Evolutionary conservation across 2,888 invertebrate species (phyloP), one percentile per base, ranked within the genome.

Genomic region (Epiperipatus broadwayi): DNA sequence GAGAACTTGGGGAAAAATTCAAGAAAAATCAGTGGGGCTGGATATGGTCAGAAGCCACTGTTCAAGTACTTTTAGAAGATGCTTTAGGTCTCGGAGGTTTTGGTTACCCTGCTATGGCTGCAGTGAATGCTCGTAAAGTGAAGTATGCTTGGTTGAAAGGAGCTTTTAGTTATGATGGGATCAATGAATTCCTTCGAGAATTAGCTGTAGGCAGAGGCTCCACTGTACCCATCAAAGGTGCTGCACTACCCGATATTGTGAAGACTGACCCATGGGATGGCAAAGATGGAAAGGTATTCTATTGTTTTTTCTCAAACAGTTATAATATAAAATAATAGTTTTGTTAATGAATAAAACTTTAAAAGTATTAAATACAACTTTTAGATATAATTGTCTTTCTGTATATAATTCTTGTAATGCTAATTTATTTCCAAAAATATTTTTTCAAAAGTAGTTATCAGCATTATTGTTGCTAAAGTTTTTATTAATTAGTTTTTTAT

Each of bases 71-170:
- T 0, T 57, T 97, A 14, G 97, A 97, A 58, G 74, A 75, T 44
- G 72, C 84, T 0, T 60, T 99, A 22, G 95, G 87, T 55, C 78
- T 97, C 47, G 97, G 97, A 44, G 97, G 70, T 74, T 97, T 97
- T 61, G 97, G 97, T 7, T 97, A 97, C 60, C 97, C 97, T 2
- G 93, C 95, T 1, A 77, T 99, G 77, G 91, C 89, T 4, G 89
- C 87, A 14, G 76, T 95, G 41, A 97, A 91, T 62, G 72, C 78
- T 10, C 83, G 91, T 61, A 97, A 97, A 64, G 79, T 87, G 73
- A 93, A 93, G 59, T 97, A 79, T 65, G 81, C 93, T 0, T 69
- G 84, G 5, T 68, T 97, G 2, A 69, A 81, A 50, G 95, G 93
- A 8, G 78, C 93, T 16, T 99, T 93, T 67, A 85, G 85, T 0